Conservation (phyloP, 2,113 vertebrate genomes). For the Oncorhynchus kisutch region DNA sequence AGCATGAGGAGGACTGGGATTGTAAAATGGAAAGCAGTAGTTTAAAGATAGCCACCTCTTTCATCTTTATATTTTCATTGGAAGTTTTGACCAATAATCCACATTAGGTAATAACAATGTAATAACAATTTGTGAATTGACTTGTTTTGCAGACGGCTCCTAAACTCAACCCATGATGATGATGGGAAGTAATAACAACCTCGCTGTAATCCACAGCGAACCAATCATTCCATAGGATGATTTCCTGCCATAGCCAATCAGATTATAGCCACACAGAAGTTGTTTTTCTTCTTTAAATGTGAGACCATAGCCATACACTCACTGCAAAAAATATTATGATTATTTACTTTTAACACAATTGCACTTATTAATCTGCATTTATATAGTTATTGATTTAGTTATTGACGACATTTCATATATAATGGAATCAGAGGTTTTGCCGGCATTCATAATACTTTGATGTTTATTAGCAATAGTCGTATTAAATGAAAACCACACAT, state of each 20-base stretch:
- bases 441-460: background rate
- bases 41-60: background rate
- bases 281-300: slow-evolving; percentile 20
- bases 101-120: no score
- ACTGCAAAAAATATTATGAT: background rate
- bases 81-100: no score
- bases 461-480: background rate
- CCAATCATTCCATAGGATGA: slow-evolving; percentile 20
- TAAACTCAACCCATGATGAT: slow-evolving; percentile 75
- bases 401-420: background rate
- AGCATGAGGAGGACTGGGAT: background rate
- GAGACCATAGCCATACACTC: slow-evolving; percentile 21
- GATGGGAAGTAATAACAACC: slow-evolving; percentile 24
- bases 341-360: slow-evolving; percentile 11
- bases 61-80: background rate
- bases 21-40: background rate
- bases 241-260: slow-evolving; percentile 37
- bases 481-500: slow-evolving; percentile 45
- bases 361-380: background rate
- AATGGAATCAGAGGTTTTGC: background rate
- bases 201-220: slow-evolving; percentile 8
- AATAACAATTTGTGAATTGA: slow-evolving; percentile 22
- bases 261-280: slow-evolving; percentile 22
- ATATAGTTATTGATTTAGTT: slow-evolving; percentile 9
- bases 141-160: slow-evolving; percentile 81